Evolutionary conservation across 1,140 invertebrate genomes (phyloP).

Genomic region (Lordiphosa mommai): DNA sequence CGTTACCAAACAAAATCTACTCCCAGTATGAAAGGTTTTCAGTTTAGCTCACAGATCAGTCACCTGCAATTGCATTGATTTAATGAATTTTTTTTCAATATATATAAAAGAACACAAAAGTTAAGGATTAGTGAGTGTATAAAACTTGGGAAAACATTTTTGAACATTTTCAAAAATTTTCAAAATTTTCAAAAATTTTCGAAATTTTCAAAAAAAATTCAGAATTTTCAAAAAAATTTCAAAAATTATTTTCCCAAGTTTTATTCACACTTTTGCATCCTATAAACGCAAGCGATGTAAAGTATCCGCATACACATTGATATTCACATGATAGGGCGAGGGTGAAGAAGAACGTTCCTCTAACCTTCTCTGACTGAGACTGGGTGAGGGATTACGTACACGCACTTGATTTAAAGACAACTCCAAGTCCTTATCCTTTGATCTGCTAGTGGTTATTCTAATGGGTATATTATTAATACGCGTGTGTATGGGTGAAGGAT

Average conservation of each 20-base stretch:
- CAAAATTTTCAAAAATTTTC: not conserved
- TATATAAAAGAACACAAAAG: no score
- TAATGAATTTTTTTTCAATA: no score
- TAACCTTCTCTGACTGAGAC: not conserved
- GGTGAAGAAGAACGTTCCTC: not conserved
- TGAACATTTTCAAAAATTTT: no score
- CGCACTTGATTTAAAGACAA: conserved; percentile 36
- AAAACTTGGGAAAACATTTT: no score
- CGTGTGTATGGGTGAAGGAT: conserved; percentile 29
- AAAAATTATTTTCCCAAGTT: conserved; percentile 10
- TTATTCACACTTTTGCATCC: conserved; percentile 5
- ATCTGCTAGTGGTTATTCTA: conserved; percentile 48
- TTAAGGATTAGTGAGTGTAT: no score
- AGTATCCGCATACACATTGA: conserved; percentile 60
- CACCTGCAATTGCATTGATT: conserved; percentile 59
- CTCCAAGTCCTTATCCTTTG: conserved; percentile 17
- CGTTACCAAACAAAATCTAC: conserved; percentile 42
- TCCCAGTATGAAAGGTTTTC: conserved; percentile 73
- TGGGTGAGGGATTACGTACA: conserved; percentile 12
- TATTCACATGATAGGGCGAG: conserved; percentile 46
- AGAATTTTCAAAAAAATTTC: not conserved
- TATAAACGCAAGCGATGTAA: conserved; percentile 32
- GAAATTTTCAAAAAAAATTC: not conserved
- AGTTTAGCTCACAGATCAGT: conserved; percentile 14
- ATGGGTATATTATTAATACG: conserved; percentile 57